Percentiles rank a stretch among this genome's conserved stretches.
phyloP scores from a whole-genome alignment of 2,888 invertebrate genomes.

The Scrobipalpa costella region DNA sequence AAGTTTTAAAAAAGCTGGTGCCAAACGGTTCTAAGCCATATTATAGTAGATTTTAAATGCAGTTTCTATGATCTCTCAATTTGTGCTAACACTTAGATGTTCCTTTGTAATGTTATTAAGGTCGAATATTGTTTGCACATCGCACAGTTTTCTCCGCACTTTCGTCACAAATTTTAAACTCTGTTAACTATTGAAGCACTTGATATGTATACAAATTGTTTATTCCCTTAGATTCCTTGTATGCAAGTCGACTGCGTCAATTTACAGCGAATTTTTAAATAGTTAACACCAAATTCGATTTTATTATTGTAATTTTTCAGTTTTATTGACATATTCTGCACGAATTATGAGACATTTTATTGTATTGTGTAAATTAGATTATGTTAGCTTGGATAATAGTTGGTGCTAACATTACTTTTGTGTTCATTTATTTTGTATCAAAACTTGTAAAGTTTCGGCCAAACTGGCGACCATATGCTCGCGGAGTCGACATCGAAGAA shows the following conservation, averaged over 20 bases:
- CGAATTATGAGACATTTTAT: slow-evolving; percentile 15
- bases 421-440: slow-evolving; percentile 48
- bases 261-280: slow-evolving; percentile 18
- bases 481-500: background rate
- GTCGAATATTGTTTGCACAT: background rate
- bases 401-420: slow-evolving; percentile 60
- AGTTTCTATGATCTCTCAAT: slow-evolving; percentile 23
- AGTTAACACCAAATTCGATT: slow-evolving; percentile 2
- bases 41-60: background rate
- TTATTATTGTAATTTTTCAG: slow-evolving; percentile 8
- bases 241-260: slow-evolving; percentile 33
- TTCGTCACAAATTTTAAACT: slow-evolving; percentile 2
- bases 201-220: slow-evolving; percentile 32
- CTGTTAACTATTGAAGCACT: slow-evolving; percentile 29
- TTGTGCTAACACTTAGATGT: slow-evolving; percentile 24
- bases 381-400: slow-evolving; percentile 43
- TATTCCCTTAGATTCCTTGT: slow-evolving; percentile 20
- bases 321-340: slow-evolving; percentile 2
- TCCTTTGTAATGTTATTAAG: background rate
- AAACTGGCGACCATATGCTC: background rate
- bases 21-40: slow-evolving; percentile 20
- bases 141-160: slow-evolving; percentile 12
- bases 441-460: background rate
- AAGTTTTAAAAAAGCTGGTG: slow-evolving; percentile 16
- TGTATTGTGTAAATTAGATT: background rate